Evolutionary conservation across 2,113 vertebrate genomes (phyloP).

Genomic region (Verasper variegatus): DNA sequence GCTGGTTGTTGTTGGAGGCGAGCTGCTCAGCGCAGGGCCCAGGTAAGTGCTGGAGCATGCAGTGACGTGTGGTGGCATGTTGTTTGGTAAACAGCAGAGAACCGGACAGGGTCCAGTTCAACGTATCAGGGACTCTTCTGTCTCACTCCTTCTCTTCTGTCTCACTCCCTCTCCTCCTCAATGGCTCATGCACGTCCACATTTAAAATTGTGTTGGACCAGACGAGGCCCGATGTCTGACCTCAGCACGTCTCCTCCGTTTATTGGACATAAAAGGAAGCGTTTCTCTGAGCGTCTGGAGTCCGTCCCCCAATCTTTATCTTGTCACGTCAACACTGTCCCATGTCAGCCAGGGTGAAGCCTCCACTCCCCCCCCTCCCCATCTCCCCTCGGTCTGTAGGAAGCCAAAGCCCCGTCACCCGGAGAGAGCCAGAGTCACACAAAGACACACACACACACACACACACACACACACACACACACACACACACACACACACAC

Average conservation of each 20-base stretch:
- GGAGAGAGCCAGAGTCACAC: conserved; percentile 65
- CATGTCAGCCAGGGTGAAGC: neutral
- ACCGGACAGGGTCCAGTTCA: neutral
- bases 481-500: too few relatives aligned
- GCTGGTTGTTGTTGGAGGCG: conserved; percentile 25
- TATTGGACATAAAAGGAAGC: conserved; percentile 40
- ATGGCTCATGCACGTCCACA: too few relatives aligned
- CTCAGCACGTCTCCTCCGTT: neutral
- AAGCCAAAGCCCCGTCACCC: conserved; percentile 48
- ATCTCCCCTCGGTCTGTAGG: conserved; percentile 10
- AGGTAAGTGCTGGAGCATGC: conserved; percentile 71
- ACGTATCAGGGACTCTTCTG: neutral
- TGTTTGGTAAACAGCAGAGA: conserved; percentile 40
- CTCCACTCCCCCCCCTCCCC: neutral
- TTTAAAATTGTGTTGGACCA: neutral
- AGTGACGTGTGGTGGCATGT: conserved; percentile 63
- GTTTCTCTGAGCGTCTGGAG: neutral
- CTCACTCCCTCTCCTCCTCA: neutral
- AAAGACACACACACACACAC: neutral
- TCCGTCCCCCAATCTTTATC: conserved; percentile 25
- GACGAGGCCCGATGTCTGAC: neutral
- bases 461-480: neutral
- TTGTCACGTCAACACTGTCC: conserved; percentile 29
- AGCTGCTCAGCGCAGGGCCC: conserved; percentile 41
- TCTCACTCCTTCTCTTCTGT: too few relatives aligned